Evolutionary conservation across 2,797 vertebrate genomes (phyloP).

Genomic region (Trichosurus vulpecula): DNA sequence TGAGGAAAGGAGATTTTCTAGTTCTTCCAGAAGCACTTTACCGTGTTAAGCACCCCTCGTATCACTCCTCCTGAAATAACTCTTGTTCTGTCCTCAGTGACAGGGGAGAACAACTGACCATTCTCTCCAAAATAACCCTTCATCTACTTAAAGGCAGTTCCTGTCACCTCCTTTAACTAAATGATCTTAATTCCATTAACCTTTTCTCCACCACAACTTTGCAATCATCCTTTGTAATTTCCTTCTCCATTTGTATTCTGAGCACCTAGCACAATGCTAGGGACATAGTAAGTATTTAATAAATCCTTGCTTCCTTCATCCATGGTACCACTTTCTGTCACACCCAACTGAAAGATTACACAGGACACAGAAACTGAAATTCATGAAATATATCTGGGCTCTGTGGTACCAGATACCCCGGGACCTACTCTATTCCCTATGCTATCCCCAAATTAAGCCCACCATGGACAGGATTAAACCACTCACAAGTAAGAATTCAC

Average conservation of each 20-base stretch:
- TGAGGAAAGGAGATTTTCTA: background rate
- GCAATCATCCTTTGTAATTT: background rate
- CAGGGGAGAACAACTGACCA: background rate
- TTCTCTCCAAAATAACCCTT: background rate
- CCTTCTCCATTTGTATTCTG: background rate
- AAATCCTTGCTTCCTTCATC: background rate
- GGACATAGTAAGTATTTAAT: background rate
- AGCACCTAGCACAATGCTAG: background rate
- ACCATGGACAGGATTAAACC: conserved; percentile 13
- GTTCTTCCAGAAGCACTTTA: background rate
- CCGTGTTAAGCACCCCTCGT: background rate
- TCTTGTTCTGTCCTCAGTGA: background rate
- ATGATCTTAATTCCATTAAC: background rate
- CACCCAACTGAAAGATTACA: background rate
- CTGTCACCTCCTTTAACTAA: background rate
- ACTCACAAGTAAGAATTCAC: conserved; percentile 41
- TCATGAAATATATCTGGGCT: background rate
- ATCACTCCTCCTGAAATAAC: background rate
- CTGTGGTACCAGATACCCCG: conserved; percentile 27
- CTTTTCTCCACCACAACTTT: background rate
- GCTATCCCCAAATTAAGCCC: conserved; percentile 42
- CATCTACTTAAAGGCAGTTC: background rate
- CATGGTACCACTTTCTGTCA: background rate
- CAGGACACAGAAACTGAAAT: background rate
- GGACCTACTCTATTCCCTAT: background rate